Base-by-base conservation (phyloP, 2,888 invertebrate species). In the Agapostemon virescens region DNA sequence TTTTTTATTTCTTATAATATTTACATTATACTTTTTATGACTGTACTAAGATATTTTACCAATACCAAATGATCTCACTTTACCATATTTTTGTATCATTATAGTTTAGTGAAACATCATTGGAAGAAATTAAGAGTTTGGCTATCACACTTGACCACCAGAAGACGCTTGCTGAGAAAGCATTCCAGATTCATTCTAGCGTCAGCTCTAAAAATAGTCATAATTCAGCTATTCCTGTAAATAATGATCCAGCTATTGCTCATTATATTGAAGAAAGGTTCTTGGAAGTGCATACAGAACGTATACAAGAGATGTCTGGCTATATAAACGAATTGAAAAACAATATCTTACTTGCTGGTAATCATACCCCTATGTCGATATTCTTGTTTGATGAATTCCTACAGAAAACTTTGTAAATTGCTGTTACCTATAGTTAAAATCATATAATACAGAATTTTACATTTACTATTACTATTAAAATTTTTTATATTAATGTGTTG, bases 191-290 rank as follows among this genome's bases (percentile, higher is more conserved):
- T 84, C 97, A 97, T 92, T 93, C 2, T 15, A 26, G n/a, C 17
- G 17, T 5, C 49, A 11, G 7, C 7, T 38, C 36, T 7, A 7
- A 7, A 38, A 7, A 5, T 38, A 38, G 7, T 5, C 36, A 38
- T n/a, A 38, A 38, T 38, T 7, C 38, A 11, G 7, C 38, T 5
- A 9, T 6, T 7, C 1, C 4, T 5, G 7, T 11, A 38, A 2
- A 38, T 23, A 1, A 87, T 11, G 91, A 91, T 81, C 86, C 88
- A 26, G 86, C 87, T 93, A 93, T 96, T 83, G 95, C 96, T 23
- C 96, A 96, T 85, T 97, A 95, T 90, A 91, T 97, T 2, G 97
- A 97, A 87, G 96, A 97, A 86, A 94, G 96, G 86, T 97, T 96
- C 93, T 94, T 96, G 74, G 95, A 95, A 88, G 93, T 95, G 79